Evolutionary conservation across 1,140 invertebrate species (phyloP), one percentile per base, ranked within the genome.

Genomic region (Drosophila tani): DNA sequence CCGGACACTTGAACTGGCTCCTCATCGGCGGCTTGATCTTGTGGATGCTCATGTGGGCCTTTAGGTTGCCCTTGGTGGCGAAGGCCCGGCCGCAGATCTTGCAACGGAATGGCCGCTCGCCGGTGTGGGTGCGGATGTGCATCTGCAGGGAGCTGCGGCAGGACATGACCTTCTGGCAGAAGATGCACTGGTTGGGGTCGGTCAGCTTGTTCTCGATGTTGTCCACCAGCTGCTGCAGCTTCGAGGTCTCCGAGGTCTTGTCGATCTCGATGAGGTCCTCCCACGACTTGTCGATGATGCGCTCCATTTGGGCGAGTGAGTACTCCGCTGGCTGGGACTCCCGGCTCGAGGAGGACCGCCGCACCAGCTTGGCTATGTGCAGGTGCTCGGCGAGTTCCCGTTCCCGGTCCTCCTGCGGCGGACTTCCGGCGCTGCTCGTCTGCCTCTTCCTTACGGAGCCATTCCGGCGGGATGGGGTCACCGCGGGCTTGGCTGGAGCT

Each of bases 21-120:
- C 98, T 93, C 91, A 98, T 95, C 1, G 98, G 98, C 62, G 97
- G 97, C 91, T 98, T 99, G 53, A 98, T 95, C 62, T 98, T 95
- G 94, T 99, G 99, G 6, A 99, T 98, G 62, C 98, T 98, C 98
- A 99, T 99, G 94, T 99, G 99, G 5, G 99, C 99, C 93, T 99
- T 99, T 64, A 99, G 94, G 93, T 99, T 99, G 11, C 99, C 99
- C 94, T 99, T 99, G 6, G 98, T 99, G 15, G 98, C 99, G 93
- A 99, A 99, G 15, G 98, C 96, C 50, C 98, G 95, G 24, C 97
- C 97, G 93, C 98, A 99, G 59, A 99, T 97, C 94, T 98, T 98
- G 93, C 98, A 99, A 88, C 97, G 96, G 93, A 99, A 99, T 0
- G 98, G 98, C 58, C 98, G 94, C 93, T 99, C 99, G 3, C 98